Evolutionary conservation across 2,113 vertebrate genomes (phyloP).

Genomic region (Odontesthes bonariensis): DNA sequence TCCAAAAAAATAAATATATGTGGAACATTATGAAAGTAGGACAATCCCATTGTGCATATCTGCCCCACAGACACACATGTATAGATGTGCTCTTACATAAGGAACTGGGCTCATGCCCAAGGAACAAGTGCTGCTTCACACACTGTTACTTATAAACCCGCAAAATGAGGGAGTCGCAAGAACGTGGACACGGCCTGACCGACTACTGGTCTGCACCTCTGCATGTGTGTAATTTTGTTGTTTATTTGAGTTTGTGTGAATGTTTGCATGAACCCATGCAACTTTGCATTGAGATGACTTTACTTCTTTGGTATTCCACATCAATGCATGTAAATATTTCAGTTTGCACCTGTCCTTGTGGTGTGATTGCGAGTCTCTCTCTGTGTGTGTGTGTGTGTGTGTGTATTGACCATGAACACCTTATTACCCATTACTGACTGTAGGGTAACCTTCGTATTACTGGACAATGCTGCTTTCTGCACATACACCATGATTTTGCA

Average conservation of each 20-base stretch:
- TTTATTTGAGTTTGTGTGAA: not conserved
- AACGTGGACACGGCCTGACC: constrained; percentile 20
- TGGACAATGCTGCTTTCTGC: constrained; percentile 27
- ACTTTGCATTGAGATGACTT: too few relatives aligned
- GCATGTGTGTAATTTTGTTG: not conserved
- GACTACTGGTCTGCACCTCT: accelerated
- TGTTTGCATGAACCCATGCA: too few relatives aligned
- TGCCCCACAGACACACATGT: not conserved
- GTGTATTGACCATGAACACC: not conserved
- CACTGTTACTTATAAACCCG: constrained; percentile 40
- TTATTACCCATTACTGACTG: constrained; percentile 32
- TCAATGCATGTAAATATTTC: too few relatives aligned
- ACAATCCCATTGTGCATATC: not conserved
- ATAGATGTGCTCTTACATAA: not conserved
- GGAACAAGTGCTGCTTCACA: not conserved
- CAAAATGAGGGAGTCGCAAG: not conserved
- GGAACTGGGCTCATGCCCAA: not conserved
- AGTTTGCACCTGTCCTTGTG: too few relatives aligned
- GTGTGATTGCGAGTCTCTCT: too few relatives aligned
- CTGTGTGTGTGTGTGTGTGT: too few relatives aligned
- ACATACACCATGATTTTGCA: constrained; percentile 47
- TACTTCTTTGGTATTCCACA: too few relatives aligned
- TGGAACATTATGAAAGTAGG: not conserved
- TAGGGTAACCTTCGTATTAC: not conserved
- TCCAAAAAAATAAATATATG: not conserved